Base-by-base conservation (phyloP, 2,113 vertebrate genomes). In the Pampusana beccarii region DNA sequence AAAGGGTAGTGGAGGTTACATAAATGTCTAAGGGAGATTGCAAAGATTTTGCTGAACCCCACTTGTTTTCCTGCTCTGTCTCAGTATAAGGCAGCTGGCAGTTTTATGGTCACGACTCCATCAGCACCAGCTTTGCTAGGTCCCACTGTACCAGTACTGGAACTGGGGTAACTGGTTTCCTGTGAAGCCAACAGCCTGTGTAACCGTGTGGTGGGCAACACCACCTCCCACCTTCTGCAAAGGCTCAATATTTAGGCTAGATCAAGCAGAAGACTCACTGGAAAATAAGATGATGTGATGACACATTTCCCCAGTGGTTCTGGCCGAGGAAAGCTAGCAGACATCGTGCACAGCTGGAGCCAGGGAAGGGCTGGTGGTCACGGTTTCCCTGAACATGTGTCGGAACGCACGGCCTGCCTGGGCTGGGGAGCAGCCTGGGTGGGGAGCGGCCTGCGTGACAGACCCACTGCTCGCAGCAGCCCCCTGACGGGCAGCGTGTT, bases 401-500 rank as follows among this genome's bases (percentile, higher is more conserved):
- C 77, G 65, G 70, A 75, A 71, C 1, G 5, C 16, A 25, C 7
- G 3, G 10, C 6, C 29, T 1, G 6, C 25, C 61, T 2, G 0
- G 36, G 66, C 40, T 9, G 8, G 28, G 84, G 75, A 50, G 13
- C 33, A 2, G 28, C 1, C 4, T 51, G 54, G 11, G 2, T 9
- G 25, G 28, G 84, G 75, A 50, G 13, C 33, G 2, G 28, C 1
- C 4, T 51, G 54, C 13, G 2, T 9, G 25, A 51, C 25, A 44
- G 61, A 66, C 19, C 40, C n/a, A 1, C 34, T 56, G 50, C 69
- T 69, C 2, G 4, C 38, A 66, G 26, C 82, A 79, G 38, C 20
- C 46, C 23, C 23, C 7, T 3, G 46, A 42, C 6, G 20, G 23
- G 10, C 79, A 71, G 42, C 5, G 16, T 48, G 33, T 53, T 81